Evolutionary conservation across 2,797 vertebrate genomes (phyloP).

Genomic region (Peromyscus aztecus): DNA sequence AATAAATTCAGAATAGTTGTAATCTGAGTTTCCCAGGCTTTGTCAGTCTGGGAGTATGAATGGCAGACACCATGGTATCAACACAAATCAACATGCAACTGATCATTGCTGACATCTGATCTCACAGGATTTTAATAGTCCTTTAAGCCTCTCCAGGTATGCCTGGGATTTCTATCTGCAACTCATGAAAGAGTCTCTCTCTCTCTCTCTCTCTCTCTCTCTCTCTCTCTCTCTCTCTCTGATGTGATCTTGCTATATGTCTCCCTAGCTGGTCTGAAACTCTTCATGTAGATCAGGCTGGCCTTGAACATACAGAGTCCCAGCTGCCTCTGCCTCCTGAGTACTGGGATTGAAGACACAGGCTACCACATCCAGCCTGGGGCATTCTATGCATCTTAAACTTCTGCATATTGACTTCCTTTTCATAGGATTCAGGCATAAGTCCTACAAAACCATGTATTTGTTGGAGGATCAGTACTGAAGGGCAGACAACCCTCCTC

Average conservation of each 20-base stretch:
- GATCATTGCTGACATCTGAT: not conserved
- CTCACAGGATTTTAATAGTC: not conserved
- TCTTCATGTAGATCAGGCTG: not conserved
- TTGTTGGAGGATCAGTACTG: not conserved
- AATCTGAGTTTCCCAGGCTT: not conserved
- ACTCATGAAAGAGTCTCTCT: not conserved
- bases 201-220: not conserved
- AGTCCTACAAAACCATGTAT: not conserved
- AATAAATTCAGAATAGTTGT: not conserved
- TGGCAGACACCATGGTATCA: not conserved
- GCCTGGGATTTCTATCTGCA: not conserved
- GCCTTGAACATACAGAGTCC: not conserved
- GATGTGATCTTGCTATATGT: not conserved
- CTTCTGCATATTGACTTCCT: not conserved
- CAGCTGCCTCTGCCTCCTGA: not conserved
- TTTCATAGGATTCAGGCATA: not conserved
- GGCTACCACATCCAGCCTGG: not conserved
- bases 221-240: not conserved
- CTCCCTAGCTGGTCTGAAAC: not conserved
- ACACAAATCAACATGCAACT: not conserved
- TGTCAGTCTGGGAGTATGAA: not conserved
- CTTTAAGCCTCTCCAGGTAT: not conserved
- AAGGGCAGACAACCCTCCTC: not conserved
- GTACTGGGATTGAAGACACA: not conserved
- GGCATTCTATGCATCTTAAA: not conserved